Conservation (phyloP, 2,113 vertebrate genomes). For the Cinclus mexicanus region DNA sequence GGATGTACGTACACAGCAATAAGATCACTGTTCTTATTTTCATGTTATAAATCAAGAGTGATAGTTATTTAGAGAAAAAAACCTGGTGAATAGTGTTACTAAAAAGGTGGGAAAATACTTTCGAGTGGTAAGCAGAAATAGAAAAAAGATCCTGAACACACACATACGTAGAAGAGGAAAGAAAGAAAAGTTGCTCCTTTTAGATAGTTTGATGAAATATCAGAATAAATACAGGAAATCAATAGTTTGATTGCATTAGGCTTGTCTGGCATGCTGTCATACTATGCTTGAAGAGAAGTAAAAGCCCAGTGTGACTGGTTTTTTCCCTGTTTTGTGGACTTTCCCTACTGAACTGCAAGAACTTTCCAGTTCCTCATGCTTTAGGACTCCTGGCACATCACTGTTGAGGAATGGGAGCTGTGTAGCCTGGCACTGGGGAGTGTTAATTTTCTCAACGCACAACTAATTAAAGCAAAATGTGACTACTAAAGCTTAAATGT, state of each 20-base stretch:
- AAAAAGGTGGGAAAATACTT: background rate
- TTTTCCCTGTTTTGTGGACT: background rate
- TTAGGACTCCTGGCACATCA: background rate
- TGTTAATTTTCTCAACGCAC: background rate
- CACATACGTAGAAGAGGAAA: background rate
- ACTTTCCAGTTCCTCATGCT: background rate
- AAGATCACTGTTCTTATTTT: background rate
- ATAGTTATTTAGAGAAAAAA: background rate
- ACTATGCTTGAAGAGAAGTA: background rate
- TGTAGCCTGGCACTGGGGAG: too few relatives aligned
- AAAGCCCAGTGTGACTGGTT: background rate
- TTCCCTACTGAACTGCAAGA: background rate
- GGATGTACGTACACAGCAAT: background rate
- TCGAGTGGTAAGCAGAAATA: background rate
- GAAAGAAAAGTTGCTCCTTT: background rate
- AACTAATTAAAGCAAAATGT: background rate
- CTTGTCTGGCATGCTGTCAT: background rate
- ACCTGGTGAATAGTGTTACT: background rate
- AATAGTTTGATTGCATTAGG: background rate
- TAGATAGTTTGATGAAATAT: background rate
- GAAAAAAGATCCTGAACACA: background rate
- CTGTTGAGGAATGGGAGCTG: background rate
- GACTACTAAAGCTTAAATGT: fast-evolving
- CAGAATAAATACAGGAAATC: background rate
- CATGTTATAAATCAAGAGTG: background rate